Conservation (phyloP, 2,888 invertebrate species). For the Amiota minor region DNA sequence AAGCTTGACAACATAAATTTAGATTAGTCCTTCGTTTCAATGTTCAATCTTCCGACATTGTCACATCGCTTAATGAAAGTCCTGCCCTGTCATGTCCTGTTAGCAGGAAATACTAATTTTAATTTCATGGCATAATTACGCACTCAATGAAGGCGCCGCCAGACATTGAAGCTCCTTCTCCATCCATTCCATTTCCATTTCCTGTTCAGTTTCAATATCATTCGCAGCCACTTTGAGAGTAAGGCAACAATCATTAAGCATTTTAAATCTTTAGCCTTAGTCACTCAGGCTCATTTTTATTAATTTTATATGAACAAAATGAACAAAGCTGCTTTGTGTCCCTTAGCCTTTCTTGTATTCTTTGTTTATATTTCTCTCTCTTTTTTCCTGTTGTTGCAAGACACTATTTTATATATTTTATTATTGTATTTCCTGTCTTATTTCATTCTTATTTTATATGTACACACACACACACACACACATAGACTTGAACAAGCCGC, state of each 20-base stretch:
- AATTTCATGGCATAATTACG: slow-evolving; percentile 55
- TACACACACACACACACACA: slow-evolving; percentile 4
- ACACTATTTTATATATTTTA: background rate
- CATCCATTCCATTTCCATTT: no score
- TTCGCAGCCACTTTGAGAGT: background rate
- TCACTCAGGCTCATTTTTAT: slow-evolving; percentile 10
- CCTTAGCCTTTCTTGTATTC: no score
- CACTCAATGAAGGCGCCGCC: slow-evolving; percentile 43
- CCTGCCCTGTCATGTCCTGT: background rate
- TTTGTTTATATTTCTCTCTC: background rate
- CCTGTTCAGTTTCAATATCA: no score
- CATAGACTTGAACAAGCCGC: slow-evolving; percentile 31
- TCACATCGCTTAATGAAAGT: background rate
- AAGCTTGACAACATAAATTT: no score
- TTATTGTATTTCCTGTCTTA: slow-evolving; percentile 5
- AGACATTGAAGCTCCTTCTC: background rate
- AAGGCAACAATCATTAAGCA: background rate
- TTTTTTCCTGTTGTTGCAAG: background rate
- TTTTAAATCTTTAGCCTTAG: slow-evolving; percentile 11
- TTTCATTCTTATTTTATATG: background rate
- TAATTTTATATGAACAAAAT: slow-evolving; percentile 9
- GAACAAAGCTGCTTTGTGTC: background rate
- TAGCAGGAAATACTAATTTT: slow-evolving; percentile 44
- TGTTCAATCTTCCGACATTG: background rate
- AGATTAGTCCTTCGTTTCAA: background rate